A percentile compares a stretch with the other conserved stretches of the same genome.
Conservation (phyloP, 2,888 invertebrate species). For the Coenonympha glycerion region DNA sequence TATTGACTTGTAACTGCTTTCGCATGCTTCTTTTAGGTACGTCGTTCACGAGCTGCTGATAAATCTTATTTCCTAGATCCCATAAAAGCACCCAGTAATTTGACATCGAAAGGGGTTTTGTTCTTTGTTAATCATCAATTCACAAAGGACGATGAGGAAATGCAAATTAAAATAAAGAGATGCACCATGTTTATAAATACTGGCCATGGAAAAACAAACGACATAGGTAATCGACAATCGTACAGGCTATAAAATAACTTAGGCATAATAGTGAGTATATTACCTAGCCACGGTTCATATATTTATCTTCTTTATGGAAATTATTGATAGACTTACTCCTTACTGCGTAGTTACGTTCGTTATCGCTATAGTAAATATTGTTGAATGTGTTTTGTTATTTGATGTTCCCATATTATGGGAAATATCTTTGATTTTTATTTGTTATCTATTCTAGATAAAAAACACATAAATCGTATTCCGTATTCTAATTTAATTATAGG, state of each 20-base stretch:
- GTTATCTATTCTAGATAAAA: no score
- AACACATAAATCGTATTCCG: no score
- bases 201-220: constrained; percentile 19
- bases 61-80: neutral
- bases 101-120: neutral
- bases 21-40: neutral
- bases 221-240: no score
- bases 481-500: no score
- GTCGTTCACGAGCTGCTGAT: neutral
- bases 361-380: constrained; percentile 18
- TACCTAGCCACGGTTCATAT: no score
- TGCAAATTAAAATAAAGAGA: constrained; percentile 42
- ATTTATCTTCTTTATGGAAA: constrained; percentile 27
- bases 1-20: no score
- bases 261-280: no score
- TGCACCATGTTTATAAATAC: constrained; percentile 30
- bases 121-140: constrained; percentile 28
- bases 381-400: constrained; percentile 1
- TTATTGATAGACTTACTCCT: constrained; percentile 24
- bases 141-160: constrained; percentile 41
- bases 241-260: no score
- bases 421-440: no score
- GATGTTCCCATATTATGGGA: neutral
- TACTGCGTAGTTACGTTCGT: constrained; percentile 28
- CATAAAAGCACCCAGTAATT: neutral